Evolutionary conservation across 2,113 vertebrate genomes (phyloP).

Genomic region (Piliocolobus tephrosceles): DNA sequence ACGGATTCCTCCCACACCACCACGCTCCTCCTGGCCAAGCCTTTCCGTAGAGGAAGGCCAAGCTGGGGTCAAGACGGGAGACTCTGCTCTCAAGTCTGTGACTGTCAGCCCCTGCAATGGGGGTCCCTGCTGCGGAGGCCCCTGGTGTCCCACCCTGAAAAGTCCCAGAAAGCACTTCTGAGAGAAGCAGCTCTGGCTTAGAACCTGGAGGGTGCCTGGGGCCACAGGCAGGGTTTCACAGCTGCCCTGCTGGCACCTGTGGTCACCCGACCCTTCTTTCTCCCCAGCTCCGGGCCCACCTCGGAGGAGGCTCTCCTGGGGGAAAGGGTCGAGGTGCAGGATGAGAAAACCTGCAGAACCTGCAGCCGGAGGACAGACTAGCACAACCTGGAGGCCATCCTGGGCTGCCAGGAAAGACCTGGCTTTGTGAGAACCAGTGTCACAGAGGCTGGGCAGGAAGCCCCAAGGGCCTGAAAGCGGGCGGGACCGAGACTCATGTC

Average conservation of each 20-base stretch:
- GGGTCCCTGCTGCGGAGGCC: neutral
- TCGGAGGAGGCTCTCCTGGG: neutral
- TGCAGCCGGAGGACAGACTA: neutral
- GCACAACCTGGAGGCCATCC: neutral
- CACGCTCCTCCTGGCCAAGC: neutral
- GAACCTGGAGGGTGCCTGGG: neutral
- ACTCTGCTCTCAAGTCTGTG: neutral
- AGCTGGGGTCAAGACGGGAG: neutral
- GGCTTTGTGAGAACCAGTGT: neutral
- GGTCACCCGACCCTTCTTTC: neutral
- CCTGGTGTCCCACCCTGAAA: neutral
- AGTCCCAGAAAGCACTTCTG: neutral
- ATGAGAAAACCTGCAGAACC: fast-evolving
- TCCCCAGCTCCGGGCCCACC: fast-evolving
- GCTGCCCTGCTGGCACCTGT: fast-evolving
- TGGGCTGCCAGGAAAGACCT: neutral
- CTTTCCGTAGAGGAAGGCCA: neutral
- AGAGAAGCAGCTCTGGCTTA: neutral
- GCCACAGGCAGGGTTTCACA: too few species aligned
- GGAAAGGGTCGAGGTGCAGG: neutral
- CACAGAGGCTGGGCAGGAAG: neutral
- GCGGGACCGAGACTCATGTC: fast-evolving
- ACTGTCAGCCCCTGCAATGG: fast-evolving
- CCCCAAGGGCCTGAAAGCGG: fast-evolving
- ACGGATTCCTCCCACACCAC: neutral